Base-by-base conservation (phyloP, 2,797 vertebrate species). In the Chloroceryle inda region DNA sequence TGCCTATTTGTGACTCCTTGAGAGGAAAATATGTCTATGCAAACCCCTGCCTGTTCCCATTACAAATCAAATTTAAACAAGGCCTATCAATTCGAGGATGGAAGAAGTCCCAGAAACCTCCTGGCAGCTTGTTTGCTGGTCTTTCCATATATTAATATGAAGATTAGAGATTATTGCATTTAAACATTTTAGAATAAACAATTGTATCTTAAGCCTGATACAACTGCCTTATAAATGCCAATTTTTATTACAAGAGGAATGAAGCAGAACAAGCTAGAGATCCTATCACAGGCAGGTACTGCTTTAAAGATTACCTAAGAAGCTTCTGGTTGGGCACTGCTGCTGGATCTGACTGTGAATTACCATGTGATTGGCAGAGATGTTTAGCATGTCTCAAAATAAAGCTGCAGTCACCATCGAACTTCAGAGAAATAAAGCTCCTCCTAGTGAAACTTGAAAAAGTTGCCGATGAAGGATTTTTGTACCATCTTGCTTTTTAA, bases 381-480 rank as follows among this genome's bases (percentile, higher is more conserved):
- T 27, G 68, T 71, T 68, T 68, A 87, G 29, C 69, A 35, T 9
- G 5, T 62, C 86, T 83, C 84, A 95, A 84, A 80, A 84, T 67
- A 69, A 87, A 96, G 85, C 59, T 84, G 55, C 64, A 80, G 86
- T 55, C 35, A 42, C 75, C 80, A 94, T 62, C 55, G 27, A 89
- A 96, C 53, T 91, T 96, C 89, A 96, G 23, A 66, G 55, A 33
- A 64, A 78, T 50, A n/a, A n/a, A 20, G 27, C 27, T 92, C 59
- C 83, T 83, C 47, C 27, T 66, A 86, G 26, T 24, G 37, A 88
- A 76, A 64, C 62, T 75, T 74, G 53, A 77, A 61, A 66, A 78
- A 92, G 35, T 40, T 91, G 71, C 83, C 69, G 52, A 66, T 38
- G 17, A 94, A 74, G 92, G 69, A 67, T 91, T 94, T 96, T 47